These are phyloP conservation scores for Tetrax tetrax DNA, from an alignment of 2,113 vertebrate genomes.

Conservation along the genomic window DNA sequence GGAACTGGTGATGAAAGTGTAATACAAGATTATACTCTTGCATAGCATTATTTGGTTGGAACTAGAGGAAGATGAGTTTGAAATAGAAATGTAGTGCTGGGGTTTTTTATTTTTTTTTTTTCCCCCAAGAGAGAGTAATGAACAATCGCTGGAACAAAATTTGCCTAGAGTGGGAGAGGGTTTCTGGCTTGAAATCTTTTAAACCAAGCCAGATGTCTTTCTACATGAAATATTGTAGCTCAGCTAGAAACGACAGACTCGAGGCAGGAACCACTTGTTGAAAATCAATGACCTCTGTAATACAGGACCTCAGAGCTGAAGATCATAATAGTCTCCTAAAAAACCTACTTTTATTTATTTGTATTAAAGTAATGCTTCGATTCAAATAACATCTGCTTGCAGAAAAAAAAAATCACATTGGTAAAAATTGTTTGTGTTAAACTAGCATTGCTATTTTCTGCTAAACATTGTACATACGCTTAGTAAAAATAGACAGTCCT, in stretches of 20 bases:
- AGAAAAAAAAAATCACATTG: background rate
- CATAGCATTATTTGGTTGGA: background rate
- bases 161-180: background rate
- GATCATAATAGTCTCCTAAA: background rate
- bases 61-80: background rate
- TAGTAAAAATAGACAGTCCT: background rate
- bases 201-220: constrained; percentile 52
- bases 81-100: background rate
- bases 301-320: constrained; percentile 8
- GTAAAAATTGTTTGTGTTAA: background rate
- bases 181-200: constrained; percentile 28
- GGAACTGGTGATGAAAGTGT: background rate
- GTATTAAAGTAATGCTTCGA: background rate
- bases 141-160: background rate
- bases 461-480: background rate
- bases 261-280: constrained; percentile 44
- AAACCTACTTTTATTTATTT: constrained; percentile 32
- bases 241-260: background rate
- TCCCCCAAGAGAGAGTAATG: background rate
- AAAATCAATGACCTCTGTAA: constrained; percentile 57
- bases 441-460: background rate
- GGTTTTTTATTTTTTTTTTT: background rate
- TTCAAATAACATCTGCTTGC: background rate
- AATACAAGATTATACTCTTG: background rate
- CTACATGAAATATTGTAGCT: constrained; percentile 28